Conservation (phyloP, 37 sponge, comb jelly and placozoan species). For the Cliona cf. orientalis region DNA sequence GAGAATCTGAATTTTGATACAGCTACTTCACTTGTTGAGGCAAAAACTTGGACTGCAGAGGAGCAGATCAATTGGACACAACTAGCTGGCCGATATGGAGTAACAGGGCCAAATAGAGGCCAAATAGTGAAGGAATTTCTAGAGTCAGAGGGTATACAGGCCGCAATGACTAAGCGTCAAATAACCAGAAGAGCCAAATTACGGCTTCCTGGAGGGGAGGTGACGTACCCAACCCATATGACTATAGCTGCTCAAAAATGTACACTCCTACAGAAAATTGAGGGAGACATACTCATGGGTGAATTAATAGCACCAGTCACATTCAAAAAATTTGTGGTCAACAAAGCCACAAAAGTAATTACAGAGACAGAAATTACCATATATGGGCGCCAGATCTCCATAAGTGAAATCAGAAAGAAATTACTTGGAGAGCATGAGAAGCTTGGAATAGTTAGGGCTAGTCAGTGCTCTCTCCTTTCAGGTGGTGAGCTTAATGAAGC, state of each 20-base stretch:
- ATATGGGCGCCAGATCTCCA: neutral
- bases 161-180: neutral
- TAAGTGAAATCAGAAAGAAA: slow-evolving; percentile 14
- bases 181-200: slow-evolving; percentile 5
- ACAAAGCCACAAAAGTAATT: neutral
- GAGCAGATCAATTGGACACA: slow-evolving; percentile 4
- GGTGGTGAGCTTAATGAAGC: neutral
- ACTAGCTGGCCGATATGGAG: slow-evolving; percentile 2
- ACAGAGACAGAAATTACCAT: neutral
- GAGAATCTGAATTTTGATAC: too few relatives aligned
- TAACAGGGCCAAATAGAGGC: slow-evolving; percentile 9
- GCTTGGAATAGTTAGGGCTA: neutral
- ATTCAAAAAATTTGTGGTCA: neutral
- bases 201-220: neutral
- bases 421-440: slow-evolving; percentile 14
- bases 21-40: too few relatives aligned
- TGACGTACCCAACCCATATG: neutral
- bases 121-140: slow-evolving; percentile 21
- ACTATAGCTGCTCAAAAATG: neutral
- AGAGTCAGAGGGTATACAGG: neutral
- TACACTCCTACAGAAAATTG: neutral
- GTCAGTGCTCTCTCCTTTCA: neutral
- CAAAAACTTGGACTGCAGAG: neutral
- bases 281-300: neutral
- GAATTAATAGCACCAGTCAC: neutral